Percentiles rank a stretch among this genome's conserved stretches.
Evolutionary conservation across 2,888 invertebrate species (phyloP).

Genomic region (Acanthococcus lagerstroemiae): DNA sequence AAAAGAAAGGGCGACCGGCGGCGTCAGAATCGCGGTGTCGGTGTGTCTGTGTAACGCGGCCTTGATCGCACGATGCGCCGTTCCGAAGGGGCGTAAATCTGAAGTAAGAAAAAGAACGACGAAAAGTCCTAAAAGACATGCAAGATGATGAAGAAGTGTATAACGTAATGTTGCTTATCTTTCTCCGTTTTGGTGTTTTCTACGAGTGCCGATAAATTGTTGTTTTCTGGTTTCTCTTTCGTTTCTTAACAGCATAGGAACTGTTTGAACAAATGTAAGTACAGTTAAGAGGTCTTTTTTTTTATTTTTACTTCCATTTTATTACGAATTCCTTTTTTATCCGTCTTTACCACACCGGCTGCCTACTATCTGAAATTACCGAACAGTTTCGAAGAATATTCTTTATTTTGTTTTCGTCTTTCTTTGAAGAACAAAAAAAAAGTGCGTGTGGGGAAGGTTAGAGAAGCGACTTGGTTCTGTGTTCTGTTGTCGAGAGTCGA

Average conservation of each 20-base stretch:
- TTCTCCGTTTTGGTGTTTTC: constrained; percentile 31
- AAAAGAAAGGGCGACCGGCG: neutral
- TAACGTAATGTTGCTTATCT: constrained; percentile 32
- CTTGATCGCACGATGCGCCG: constrained; percentile 10
- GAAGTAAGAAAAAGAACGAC: constrained; percentile 38
- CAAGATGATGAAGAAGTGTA: constrained; percentile 46
- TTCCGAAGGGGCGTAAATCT: constrained; percentile 33
- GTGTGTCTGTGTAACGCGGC: neutral
- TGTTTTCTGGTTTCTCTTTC: constrained; percentile 30
- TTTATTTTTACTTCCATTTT: constrained; percentile 20
- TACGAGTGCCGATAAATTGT: constrained; percentile 32
- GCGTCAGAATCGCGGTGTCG: neutral
- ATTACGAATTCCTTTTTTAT: constrained; percentile 30
- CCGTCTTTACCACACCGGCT: constrained; percentile 11
- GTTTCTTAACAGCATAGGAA: constrained; percentile 33
- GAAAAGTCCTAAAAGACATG: constrained; percentile 40
- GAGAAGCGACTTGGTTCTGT: too few relatives aligned
- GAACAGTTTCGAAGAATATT: too few relatives aligned
- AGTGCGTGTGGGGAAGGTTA: too few relatives aligned
- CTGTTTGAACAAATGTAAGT: constrained; percentile 30
- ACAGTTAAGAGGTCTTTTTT: constrained; percentile 31
- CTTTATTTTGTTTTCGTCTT: too few relatives aligned
- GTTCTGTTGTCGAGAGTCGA: too few relatives aligned
- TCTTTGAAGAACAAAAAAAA: too few relatives aligned
- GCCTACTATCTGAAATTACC: too few relatives aligned